phyloP scores from a whole-genome alignment of 2,888 invertebrate species.

The Petrolisthes cinctipes region DNA sequence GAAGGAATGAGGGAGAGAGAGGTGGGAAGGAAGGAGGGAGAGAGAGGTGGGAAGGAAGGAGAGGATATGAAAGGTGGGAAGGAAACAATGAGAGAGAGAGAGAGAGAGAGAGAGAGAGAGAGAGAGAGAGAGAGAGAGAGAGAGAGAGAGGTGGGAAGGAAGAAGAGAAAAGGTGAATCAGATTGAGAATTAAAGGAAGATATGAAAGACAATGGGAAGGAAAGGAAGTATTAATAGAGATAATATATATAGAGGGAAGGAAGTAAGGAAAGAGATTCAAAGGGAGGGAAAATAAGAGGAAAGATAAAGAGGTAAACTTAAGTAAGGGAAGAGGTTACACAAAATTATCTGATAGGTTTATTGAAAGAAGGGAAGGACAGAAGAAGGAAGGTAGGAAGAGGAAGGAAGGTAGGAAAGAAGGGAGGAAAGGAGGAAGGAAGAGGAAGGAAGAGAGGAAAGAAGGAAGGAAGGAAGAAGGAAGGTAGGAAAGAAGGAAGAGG shows the following conservation, averaged over 20 bases:
- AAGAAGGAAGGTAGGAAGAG: neutral
- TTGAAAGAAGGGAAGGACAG: neutral
- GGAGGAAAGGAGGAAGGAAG: neutral
- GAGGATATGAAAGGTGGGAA: neutral
- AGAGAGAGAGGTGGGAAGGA: neutral
- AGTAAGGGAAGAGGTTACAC: too few relatives aligned
- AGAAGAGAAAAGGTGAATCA: neutral
- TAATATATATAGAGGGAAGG: too few relatives aligned
- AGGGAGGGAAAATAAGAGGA: neutral
- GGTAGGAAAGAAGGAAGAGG: neutral
- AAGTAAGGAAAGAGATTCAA: neutral
- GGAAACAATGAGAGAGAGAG: neutral
- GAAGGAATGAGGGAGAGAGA: neutral
- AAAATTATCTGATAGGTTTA: too few relatives aligned
- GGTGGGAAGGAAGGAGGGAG: neutral
- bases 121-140: neutral
- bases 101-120: too few relatives aligned
- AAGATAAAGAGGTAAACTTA: too few relatives aligned
- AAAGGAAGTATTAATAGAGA: too few relatives aligned
- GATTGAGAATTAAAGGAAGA: too few relatives aligned
- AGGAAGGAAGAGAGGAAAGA: neutral
- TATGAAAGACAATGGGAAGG: too few relatives aligned
- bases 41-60: neutral
- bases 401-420: neutral
- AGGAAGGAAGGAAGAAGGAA: neutral